Conservation (phyloP, 64 coral and sea anemone species). For the Anthopleura sola region DNA sequence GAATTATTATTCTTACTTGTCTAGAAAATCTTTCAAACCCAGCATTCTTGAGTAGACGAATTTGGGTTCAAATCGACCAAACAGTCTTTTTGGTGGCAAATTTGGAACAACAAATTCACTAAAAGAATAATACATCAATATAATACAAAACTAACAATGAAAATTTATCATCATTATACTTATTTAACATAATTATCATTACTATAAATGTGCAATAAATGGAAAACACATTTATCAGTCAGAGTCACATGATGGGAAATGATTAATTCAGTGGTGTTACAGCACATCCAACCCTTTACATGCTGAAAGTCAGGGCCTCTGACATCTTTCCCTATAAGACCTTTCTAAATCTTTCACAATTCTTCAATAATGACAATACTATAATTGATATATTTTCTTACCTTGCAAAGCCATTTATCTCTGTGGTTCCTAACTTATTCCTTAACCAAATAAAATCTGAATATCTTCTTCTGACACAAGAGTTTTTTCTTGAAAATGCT, state of each 20-base stretch:
- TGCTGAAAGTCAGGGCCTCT: no score
- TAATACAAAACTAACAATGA: no score
- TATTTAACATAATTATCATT: no score
- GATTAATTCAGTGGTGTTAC: no score
- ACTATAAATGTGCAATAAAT: no score
- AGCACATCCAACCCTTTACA: no score
- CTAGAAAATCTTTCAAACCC: conserved; percentile 77
- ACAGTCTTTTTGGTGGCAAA: conserved; percentile 81
- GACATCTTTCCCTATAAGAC: no score
- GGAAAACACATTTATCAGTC: no score
- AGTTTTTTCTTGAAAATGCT: conserved; percentile 83
- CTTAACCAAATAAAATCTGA: conserved; percentile 93
- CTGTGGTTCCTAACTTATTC: conserved; percentile 67
- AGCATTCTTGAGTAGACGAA: conserved; percentile 67
- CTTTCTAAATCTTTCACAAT: no score
- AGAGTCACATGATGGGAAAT: no score
- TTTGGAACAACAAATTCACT: conserved; percentile 49
- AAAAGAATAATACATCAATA: neutral
- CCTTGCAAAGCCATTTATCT: conserved; percentile 82
- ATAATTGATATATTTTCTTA: neutral
- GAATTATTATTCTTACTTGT: conserved; percentile 29
- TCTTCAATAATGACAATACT: no score
- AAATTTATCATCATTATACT: no score
- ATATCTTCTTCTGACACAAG: conserved; percentile 82
- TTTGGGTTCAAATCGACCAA: conserved; percentile 70